Evolutionary conservation across 2,797 vertebrate species (phyloP).

Genomic region (Phoxinus dragarum): DNA sequence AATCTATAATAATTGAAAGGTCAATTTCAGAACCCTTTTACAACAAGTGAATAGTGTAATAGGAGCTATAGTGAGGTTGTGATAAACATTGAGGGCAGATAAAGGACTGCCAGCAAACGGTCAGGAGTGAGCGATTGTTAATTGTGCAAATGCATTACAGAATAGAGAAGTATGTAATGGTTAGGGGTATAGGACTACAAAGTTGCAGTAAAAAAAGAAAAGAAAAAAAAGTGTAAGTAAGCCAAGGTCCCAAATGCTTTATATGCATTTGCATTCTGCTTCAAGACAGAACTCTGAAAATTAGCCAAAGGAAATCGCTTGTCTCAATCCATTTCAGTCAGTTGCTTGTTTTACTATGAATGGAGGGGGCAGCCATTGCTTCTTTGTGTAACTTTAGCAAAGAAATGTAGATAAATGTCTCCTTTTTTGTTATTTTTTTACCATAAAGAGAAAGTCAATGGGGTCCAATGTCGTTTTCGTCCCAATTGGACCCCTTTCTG

Average conservation of each 20-base stretch:
- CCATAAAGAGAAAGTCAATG: neutral
- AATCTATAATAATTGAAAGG: conserved; percentile 4
- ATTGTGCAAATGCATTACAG: conserved; percentile 19
- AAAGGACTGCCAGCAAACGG: conserved; percentile 24
- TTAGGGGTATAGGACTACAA: neutral
- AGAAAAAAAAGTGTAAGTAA: neutral
- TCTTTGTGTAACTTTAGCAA: neutral
- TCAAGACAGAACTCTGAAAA: conserved; percentile 44
- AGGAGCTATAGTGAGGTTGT: neutral
- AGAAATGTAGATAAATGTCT: neutral
- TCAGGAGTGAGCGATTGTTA: conserved; percentile 20
- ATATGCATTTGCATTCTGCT: conserved; percentile 38
- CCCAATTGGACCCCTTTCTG: neutral
- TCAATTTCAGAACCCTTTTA: neutral
- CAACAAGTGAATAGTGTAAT: neutral
- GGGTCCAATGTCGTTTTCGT: neutral
- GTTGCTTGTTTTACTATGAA: conserved; percentile 40
- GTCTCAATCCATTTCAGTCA: conserved; percentile 28
- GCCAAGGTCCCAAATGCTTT: conserved; percentile 40
- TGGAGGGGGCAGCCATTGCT: neutral
- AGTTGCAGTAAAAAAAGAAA: conserved; percentile 18
- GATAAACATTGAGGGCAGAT: conserved; percentile 17
- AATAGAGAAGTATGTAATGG: conserved; percentile 1
- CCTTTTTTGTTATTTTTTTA: neutral
- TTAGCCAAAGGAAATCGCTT: conserved; percentile 50